These are phyloP conservation scores for Choreutis nemorana DNA, from an alignment of 2,888 invertebrate species.

Conservation along the genomic window DNA sequence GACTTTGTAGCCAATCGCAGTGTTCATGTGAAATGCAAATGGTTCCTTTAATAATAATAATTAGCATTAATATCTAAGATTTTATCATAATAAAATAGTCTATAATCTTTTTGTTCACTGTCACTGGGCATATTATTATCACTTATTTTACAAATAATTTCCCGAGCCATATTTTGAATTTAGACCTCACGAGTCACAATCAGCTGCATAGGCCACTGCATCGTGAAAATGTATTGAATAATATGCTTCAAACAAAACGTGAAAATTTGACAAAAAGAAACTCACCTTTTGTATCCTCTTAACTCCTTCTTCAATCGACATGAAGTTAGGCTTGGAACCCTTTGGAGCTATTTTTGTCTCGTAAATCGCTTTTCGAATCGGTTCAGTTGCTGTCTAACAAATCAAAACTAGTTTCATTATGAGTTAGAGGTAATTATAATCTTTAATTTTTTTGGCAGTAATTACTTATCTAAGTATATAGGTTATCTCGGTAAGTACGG, in stretches of 20 bases:
- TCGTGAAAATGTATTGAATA: neutral
- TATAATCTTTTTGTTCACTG: no score
- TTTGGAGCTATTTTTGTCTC: slow-evolving; percentile 66
- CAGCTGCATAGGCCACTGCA: neutral
- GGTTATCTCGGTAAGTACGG: no score
- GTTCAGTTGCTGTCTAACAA: slow-evolving; percentile 52
- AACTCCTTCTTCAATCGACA: slow-evolving; percentile 67
- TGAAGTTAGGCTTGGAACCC: slow-evolving; percentile 63
- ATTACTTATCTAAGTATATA: no score
- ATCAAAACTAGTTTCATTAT: no score
- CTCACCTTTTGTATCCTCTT: slow-evolving; percentile 48
- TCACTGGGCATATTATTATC: no score
- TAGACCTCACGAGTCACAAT: no score
- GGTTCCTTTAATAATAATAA: slow-evolving; percentile 40
- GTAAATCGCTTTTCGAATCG: slow-evolving; percentile 63
- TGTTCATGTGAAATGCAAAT: slow-evolving; percentile 71
- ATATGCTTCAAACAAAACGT: no score
- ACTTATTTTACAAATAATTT: neutral
- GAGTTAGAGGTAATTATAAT: no score
- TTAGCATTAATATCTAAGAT: neutral
- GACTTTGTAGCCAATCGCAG: slow-evolving; percentile 65
- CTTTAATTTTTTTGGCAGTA: no score
- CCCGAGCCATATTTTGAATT: neutral
- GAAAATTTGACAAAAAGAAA: slow-evolving; percentile 1
- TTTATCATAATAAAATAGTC: neutral